Base-by-base conservation (phyloP, 2,888 invertebrate species). In the Netelia fuscicornis region DNA sequence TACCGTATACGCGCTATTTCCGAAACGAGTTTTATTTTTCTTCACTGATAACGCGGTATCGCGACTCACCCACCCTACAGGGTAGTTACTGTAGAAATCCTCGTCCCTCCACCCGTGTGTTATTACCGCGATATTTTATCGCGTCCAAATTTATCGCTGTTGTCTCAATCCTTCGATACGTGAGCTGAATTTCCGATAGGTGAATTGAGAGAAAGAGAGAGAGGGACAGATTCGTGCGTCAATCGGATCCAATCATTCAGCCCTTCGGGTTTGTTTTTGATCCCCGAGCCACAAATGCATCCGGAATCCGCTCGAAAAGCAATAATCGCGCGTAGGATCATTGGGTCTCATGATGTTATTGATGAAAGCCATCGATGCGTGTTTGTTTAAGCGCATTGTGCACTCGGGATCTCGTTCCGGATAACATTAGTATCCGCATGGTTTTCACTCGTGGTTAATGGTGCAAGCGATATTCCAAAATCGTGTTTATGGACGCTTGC, bases 71-170 rank as follows among this genome's bases (percentile, higher is more conserved):
- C 37, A 37, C 37, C 37, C 37, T 37, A 37, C 37, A 6, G 37
- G 37, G 37, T 8, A 37, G 37, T 37, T 37, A 1, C 37, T 6
- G 37, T 37, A 37, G 37, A 37, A 37, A 37, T 1, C 37, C 37
- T 37, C 6, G 5, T 37, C 58, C 75, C n/a, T 68, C 20, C 68
- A 13, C 56, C 37, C 2, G 65, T 37, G 37, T 76, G 13, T 30
- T 44, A 9, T 76, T 80, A 76, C 80, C 83, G 2, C 44, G 30
- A 68, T 54, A 48, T 42, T 82, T 60, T 58, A 54, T 54, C 11
- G 64, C 60, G 62, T 52, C 58, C 25, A 52, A 60, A 25, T 83
- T 79, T 79, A 79, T 75, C 30, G 48, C 23, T 17, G 37, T 70
- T 56, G 44, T 30, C 25, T 68, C 17, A 20, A 68, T 68, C 58